Percentiles rank a stretch among this genome's conserved stretches.
Evolutionary conservation across 1,140 invertebrate genomes (phyloP).

Genomic region (Nylanderia fulva): DNA sequence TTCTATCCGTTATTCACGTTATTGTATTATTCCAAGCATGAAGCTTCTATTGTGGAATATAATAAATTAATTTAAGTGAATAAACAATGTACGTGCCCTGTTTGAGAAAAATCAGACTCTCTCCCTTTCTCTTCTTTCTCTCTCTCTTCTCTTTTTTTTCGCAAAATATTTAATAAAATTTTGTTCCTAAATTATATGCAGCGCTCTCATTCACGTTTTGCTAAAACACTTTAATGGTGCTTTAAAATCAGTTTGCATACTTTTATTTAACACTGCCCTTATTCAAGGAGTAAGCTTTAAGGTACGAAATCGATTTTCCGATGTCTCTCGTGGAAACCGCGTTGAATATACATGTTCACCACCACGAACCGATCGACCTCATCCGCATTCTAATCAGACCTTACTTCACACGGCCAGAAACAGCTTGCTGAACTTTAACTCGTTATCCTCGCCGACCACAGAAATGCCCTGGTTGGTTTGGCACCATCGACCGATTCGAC

Average conservation of each 20-base stretch:
- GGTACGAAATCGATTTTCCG: slow-evolving; percentile 72
- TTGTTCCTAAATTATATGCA: slow-evolving; percentile 19
- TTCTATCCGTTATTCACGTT: no score
- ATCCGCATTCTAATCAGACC: slow-evolving; percentile 79
- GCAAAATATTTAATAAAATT: slow-evolving; percentile 38
- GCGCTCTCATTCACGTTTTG: background rate
- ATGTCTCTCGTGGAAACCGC: slow-evolving; percentile 63
- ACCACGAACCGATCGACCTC: slow-evolving; percentile 72
- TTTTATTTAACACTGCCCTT: slow-evolving; percentile 55
- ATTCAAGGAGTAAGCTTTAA: slow-evolving; percentile 63
- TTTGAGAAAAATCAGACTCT: slow-evolving; percentile 16
- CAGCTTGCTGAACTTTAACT: slow-evolving; percentile 77
- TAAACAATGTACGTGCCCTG: background rate
- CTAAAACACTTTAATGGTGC: slow-evolving; percentile 58
- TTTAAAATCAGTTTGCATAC: slow-evolving; percentile 67
- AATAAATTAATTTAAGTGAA: slow-evolving; percentile 2
- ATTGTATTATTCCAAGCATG: background rate
- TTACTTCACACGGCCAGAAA: slow-evolving; percentile 75
- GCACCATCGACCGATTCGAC: slow-evolving; percentile 62
- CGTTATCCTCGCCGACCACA: slow-evolving; percentile 74
- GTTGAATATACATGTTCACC: slow-evolving; percentile 76
- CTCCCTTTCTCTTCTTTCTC: no score
- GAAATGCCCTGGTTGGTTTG: slow-evolving; percentile 69
- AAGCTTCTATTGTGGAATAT: slow-evolving; percentile 3
- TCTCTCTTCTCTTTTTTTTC: no score